These are phyloP conservation scores for Noctua janthina DNA, from an alignment of 2,888 invertebrate genomes.

Conservation along the genomic window DNA sequence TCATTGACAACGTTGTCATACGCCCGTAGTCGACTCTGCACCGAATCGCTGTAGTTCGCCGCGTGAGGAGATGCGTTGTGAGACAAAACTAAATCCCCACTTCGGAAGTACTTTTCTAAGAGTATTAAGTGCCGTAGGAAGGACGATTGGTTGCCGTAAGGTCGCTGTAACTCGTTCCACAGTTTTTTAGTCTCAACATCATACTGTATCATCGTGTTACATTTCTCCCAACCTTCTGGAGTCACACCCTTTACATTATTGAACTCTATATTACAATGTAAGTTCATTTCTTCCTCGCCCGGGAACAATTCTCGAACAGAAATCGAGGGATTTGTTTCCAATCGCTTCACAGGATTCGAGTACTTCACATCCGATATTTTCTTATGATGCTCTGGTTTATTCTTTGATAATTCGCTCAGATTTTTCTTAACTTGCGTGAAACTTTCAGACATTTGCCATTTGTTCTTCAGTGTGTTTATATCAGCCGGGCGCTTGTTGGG, in stretches of 20 bases:
- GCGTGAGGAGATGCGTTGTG: constrained; percentile 94
- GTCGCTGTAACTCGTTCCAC: constrained; percentile 95
- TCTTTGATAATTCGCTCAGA: constrained; percentile 86
- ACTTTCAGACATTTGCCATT: constrained; percentile 89
- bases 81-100: constrained; percentile 94
- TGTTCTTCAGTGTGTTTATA: constrained; percentile 87
- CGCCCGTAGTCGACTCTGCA: constrained; percentile 94
- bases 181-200: constrained; percentile 95
- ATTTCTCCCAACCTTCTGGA: constrained; percentile 96
- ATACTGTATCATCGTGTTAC: constrained; percentile 94
- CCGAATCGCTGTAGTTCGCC: constrained; percentile 94
- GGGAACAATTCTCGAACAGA: constrained; percentile 95
- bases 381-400: constrained; percentile 83
- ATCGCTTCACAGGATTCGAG: constrained; percentile 91
- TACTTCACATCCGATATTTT: constrained; percentile 84
- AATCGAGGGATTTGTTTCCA: constrained; percentile 95
- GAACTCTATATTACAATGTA: constrained; percentile 94
- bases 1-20: constrained; percentile 92
- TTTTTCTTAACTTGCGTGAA: constrained; percentile 89
- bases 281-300: constrained; percentile 95
- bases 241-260: constrained; percentile 93
- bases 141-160: constrained; percentile 96
- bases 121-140: constrained; percentile 95
- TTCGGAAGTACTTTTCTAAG: constrained; percentile 95
- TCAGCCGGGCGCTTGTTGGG: constrained; percentile 87